phyloP scores from a whole-genome alignment of 1,140 invertebrate genomes.

The Megalopta genalis region DNA sequence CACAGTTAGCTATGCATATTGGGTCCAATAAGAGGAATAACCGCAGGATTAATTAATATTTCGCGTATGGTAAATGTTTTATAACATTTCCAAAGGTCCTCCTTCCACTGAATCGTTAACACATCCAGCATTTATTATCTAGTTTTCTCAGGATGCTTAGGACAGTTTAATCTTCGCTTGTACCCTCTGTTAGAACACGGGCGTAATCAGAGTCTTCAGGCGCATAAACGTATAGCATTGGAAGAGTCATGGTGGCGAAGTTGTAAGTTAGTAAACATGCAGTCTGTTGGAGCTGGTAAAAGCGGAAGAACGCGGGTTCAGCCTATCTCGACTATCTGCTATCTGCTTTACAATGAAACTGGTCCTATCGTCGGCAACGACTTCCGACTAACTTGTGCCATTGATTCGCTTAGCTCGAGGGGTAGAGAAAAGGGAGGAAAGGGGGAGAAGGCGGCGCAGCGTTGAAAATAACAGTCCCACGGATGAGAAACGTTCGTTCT shows the following conservation, averaged over 20 bases:
- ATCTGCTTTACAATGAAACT: neutral
- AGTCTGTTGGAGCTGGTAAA: neutral
- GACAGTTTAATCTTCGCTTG: no score
- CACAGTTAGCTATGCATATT: no score
- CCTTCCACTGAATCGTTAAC: no score
- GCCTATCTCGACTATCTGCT: no score
- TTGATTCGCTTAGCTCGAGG: neutral
- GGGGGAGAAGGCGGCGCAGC: neutral
- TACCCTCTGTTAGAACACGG: no score
- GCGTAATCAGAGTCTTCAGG: no score
- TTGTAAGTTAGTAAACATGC: neutral
- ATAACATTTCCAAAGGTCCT: no score
- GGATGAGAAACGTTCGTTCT: slow-evolving; percentile 1
- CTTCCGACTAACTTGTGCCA: neutral
- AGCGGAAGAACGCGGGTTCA: neutral
- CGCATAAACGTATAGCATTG: neutral
- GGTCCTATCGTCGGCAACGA: neutral
- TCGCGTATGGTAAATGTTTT: no score
- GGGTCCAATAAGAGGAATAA: no score
- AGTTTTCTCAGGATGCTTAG: no score
- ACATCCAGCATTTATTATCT: no score
- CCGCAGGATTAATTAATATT: no score
- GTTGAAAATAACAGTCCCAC: slow-evolving; percentile 11
- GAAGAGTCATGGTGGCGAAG: neutral
- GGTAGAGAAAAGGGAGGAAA: neutral